Evolutionary conservation across 2,888 invertebrate genomes (phyloP), one percentile per base, ranked within the genome.

Genomic region (Meliscaeva auricollis): DNA sequence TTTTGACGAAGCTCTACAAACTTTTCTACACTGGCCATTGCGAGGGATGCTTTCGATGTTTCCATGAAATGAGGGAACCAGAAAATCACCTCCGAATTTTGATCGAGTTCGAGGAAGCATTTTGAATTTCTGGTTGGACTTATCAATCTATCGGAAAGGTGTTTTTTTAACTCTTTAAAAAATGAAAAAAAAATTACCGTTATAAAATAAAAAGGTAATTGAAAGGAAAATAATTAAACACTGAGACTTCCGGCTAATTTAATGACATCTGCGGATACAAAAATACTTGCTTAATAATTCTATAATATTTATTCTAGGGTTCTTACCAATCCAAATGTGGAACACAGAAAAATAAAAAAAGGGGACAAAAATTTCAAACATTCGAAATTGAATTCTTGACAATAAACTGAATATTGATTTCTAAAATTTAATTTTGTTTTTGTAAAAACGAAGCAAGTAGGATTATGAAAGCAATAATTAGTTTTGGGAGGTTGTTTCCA

Each of bases 51-150:
- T 35, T 15, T 62, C 41, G 4, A 48, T 48, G 9, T 58, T 78
- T 11, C 20, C 74, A 44, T 74, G 20, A 35, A 74, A 74, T 5
- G 68, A 78, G 5, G 78, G 56, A n/a, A 74, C 68, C 15, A 64
- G 9, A 20, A 74, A 78, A 11, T 83, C 78, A 30, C 78, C 75
- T 41, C 48, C 20, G 20, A 68, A 50, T 35, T 66, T 52, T 1
- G 62, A 62, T 17, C 17, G 68, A 35, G n/a, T 56, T 68, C 72
- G 70, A n/a, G 58, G 41, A 58, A 56, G n/a, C 83, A 84, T 84
- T 79, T 54, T 75, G 11, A 17, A 56, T 35, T 13, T 56, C 11
- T 11, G 4, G n/a, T 41, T 13, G 4, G n/a, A 2, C 3, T 41
- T 41, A 13, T 13, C 4, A 13, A 41, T 26, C 4, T 26, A 26